Percentiles rank a stretch among this genome's conserved stretches.
phyloP scores from a whole-genome alignment of 1,140 invertebrate genomes.

The Brachionus manjavacas region DNA sequence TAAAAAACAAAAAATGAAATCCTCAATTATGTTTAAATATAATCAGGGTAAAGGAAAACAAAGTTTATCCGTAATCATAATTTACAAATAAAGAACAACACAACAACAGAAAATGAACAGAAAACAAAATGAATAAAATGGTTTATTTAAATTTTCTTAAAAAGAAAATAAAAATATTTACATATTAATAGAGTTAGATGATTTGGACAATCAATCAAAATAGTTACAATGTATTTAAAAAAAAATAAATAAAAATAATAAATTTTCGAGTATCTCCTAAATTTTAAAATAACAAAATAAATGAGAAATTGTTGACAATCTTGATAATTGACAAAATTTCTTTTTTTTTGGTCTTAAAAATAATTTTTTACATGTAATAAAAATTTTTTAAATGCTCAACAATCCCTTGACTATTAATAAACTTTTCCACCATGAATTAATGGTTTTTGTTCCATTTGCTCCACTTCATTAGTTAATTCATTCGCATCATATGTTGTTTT shows the following conservation, averaged over 20 bases:
- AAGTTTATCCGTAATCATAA: not conserved
- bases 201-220: not conserved
- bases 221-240: not conserved
- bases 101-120: not conserved
- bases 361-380: not conserved
- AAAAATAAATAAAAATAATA: not conserved
- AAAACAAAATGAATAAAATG: not conserved
- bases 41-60: not conserved
- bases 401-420: not conserved
- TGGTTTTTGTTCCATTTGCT: not conserved
- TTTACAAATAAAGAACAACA: not conserved
- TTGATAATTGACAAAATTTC: not conserved
- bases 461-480: not conserved
- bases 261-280: not conserved
- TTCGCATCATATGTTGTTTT: not conserved
- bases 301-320: not conserved
- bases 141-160: not conserved
- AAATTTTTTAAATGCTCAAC: not conserved
- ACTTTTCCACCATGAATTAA: not conserved
- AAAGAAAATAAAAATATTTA: conserved; percentile 2
- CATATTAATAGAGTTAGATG: not conserved
- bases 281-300: not conserved
- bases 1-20: not conserved
- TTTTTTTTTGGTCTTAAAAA: not conserved
- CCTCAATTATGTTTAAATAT: not conserved